A percentile compares a stretch with the other conserved stretches of the same genome.
phyloP scores from a whole-genome alignment of 2,797 vertebrate species.

The Falco berigora region DNA sequence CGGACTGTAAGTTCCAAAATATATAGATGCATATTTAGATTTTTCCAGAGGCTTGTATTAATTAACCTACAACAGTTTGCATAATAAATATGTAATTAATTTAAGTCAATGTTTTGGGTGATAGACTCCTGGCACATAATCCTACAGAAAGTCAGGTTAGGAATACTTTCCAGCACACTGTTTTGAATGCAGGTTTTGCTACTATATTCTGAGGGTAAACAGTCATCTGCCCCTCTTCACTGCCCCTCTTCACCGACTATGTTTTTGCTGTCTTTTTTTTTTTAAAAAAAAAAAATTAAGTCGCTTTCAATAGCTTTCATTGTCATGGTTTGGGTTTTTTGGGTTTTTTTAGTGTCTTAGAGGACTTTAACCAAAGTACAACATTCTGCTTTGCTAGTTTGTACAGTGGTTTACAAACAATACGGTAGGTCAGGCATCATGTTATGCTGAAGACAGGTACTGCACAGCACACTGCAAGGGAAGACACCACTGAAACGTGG shows the following conservation, averaged over 20 bases:
- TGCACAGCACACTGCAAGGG: neutral
- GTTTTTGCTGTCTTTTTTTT: neutral
- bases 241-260: neutral
- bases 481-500: neutral
- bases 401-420: neutral
- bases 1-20: neutral
- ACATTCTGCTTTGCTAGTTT: neutral
- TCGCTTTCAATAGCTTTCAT: neutral
- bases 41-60: neutral
- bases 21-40: neutral
- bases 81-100: neutral
- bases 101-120: neutral
- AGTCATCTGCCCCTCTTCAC: neutral
- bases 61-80: neutral
- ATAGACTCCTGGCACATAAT: neutral
- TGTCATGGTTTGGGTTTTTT: neutral
- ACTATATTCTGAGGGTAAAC: neutral
- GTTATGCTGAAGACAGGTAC: neutral
- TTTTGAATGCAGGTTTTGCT: neutral
- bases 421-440: neutral
- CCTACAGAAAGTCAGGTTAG: neutral
- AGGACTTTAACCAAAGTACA: neutral
- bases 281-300: neutral
- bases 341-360: neutral
- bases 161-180: neutral